phyloP scores from a whole-genome alignment of 1,140 invertebrate species.

The Rhizoglyphus robini region DNA sequence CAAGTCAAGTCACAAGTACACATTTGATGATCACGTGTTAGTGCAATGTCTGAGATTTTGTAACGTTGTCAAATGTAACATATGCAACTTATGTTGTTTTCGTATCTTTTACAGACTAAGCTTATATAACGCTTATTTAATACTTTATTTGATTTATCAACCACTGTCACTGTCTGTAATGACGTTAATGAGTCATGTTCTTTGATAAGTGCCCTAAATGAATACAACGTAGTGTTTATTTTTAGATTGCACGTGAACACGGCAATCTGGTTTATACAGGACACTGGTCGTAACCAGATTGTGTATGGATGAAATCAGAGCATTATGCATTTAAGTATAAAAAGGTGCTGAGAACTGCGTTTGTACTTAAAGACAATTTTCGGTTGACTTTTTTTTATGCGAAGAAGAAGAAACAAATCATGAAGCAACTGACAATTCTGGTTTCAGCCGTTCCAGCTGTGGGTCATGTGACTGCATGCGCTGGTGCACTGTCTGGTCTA shows the following conservation, averaged over 20 bases:
- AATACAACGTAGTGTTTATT: not conserved
- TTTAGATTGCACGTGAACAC: not conserved
- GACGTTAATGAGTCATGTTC: not conserved
- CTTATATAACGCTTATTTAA: too few relatives aligned
- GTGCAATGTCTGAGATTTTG: too few relatives aligned
- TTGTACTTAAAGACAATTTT: not conserved
- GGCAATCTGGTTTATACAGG: not conserved
- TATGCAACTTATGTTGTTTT: too few relatives aligned
- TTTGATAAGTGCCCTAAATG: not conserved
- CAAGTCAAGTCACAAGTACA: too few relatives aligned
- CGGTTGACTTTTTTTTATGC: not conserved
- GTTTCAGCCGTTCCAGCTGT: not conserved
- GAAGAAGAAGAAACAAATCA: not conserved
- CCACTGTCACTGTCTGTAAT: not conserved
- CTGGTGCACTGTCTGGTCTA: not conserved
- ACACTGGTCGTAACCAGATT: too few relatives aligned
- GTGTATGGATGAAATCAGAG: too few relatives aligned
- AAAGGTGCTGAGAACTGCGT: too few relatives aligned
- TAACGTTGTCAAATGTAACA: too few relatives aligned
- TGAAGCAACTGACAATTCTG: not conserved
- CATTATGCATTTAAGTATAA: too few relatives aligned
- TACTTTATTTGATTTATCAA: too few relatives aligned
- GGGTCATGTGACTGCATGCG: not conserved
- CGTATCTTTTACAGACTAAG: too few relatives aligned
- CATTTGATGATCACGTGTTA: too few relatives aligned